phyloP scores from a whole-genome alignment of 2,888 invertebrate species.

The Gibbula magus region DNA sequence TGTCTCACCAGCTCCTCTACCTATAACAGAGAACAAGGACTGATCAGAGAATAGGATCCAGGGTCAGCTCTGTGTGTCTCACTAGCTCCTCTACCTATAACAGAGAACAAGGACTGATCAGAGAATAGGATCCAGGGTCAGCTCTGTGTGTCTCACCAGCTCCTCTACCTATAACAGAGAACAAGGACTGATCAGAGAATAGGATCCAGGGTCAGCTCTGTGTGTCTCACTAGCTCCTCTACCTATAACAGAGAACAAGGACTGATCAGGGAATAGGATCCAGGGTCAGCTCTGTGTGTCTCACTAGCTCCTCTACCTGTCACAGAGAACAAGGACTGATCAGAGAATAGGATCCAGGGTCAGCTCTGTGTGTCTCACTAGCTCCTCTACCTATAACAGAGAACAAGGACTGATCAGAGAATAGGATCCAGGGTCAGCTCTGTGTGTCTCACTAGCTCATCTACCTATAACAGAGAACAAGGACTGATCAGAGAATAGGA shows the following conservation, averaged over 20 bases:
- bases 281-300: conserved; percentile 66
- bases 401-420: too few species aligned
- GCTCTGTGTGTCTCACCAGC: conserved; percentile 67
- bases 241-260: conserved; percentile 49
- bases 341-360: too few species aligned
- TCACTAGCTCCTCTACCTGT: conserved; percentile 67
- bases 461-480: too few species aligned
- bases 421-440: too few species aligned
- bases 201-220: conserved; percentile 69
- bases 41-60: conserved; percentile 63
- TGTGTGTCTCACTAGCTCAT: too few species aligned
- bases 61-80: conserved; percentile 63
- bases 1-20: conserved; percentile 66
- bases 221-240: conserved; percentile 64
- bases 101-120: too few species aligned
- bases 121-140: conserved; percentile 69
- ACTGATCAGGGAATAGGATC: conserved; percentile 58
- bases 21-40: conserved; percentile 37
- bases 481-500: too few species aligned
- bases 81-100: conserved; percentile 67
- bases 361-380: too few species aligned
- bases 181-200: too few species aligned
- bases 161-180: conserved; percentile 58
- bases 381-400: too few species aligned
- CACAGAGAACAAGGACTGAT: too few species aligned